phyloP scores from a whole-genome alignment of 2,113 vertebrate species.

The Festucalex cinctus region DNA sequence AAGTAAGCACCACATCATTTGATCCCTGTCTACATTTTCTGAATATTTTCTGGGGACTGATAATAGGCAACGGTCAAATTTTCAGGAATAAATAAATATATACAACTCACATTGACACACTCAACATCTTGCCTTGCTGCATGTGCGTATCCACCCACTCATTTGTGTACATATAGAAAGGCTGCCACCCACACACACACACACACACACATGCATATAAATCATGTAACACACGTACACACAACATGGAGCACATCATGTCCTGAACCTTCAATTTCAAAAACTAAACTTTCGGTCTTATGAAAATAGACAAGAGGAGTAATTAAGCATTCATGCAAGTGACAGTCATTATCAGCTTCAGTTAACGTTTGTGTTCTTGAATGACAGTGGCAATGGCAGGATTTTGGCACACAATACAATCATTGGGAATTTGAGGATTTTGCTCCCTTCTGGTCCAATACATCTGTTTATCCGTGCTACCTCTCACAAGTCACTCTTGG shows the following conservation, averaged over 20 bases:
- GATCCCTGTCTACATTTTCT: conserved; percentile 34
- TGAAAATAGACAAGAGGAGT: not conserved
- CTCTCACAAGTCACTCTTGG: too few relatives aligned
- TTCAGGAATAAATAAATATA: conserved; percentile 22
- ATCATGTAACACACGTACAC: conserved; percentile 10
- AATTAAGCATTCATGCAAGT: too few relatives aligned
- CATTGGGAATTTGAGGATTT: too few relatives aligned
- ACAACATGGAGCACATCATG: conserved; percentile 11
- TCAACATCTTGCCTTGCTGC: conserved; percentile 44
- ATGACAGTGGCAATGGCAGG: too few relatives aligned
- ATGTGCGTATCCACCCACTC: conserved; percentile 42
- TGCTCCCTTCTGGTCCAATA: too few relatives aligned
- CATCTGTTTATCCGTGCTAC: too few relatives aligned
- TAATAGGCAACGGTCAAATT: conserved; percentile 52
- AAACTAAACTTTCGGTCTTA: conserved; percentile 11
- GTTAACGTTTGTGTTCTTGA: too few relatives aligned
- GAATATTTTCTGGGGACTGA: conserved; percentile 30
- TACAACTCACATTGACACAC: conserved; percentile 18
- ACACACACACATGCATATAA: conserved; percentile 35
- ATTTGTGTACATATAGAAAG: conserved; percentile 37
- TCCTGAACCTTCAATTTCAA: conserved; percentile 17
- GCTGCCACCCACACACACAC: conserved; percentile 45
- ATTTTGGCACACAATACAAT: too few relatives aligned
- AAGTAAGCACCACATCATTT: conserved; percentile 37
- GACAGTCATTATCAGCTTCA: too few relatives aligned